These are phyloP conservation scores for Cenopis cana DNA, from an alignment of 2,888 invertebrate genomes.

Conservation along the genomic window DNA sequence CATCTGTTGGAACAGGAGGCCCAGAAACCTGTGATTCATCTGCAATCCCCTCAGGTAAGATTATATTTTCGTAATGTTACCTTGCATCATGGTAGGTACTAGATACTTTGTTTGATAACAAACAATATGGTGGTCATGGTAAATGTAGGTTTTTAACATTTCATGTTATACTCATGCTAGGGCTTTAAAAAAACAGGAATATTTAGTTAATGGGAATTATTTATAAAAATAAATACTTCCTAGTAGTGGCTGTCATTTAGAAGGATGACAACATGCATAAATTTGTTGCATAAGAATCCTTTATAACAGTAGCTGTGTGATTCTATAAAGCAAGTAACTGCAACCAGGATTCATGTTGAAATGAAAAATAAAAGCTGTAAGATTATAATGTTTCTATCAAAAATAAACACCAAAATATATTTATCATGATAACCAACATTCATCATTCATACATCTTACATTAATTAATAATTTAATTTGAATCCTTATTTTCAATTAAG, in stretches of 20 bases:
- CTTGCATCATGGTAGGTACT: conserved; percentile 27
- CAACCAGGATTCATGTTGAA: no score
- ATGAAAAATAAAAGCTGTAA: no score
- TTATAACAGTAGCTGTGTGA: no score
- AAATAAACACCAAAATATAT: no score
- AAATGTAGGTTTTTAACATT: background rate
- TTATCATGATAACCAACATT: no score
- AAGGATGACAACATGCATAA: background rate
- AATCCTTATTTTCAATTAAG: background rate
- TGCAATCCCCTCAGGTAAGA: conserved; percentile 81
- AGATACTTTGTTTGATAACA: conserved; percentile 38
- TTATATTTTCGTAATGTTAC: conserved; percentile 2
- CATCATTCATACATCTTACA: no score
- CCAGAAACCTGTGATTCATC: conserved; percentile 71
- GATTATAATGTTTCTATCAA: no score
- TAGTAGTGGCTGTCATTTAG: background rate
- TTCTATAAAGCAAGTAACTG: no score
- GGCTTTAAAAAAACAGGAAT: no score
- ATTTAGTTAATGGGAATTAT: background rate
- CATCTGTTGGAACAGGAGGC: conserved; percentile 74
- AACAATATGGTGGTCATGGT: background rate
- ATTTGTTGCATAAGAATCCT: background rate
- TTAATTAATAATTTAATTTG: no score
- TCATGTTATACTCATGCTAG: background rate
- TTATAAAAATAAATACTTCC: background rate